A percentile compares a stretch with the other conserved stretches of the same genome.
Evolutionary conservation across 1,140 invertebrate genomes (phyloP).

Genomic region (Manduca sexta): DNA sequence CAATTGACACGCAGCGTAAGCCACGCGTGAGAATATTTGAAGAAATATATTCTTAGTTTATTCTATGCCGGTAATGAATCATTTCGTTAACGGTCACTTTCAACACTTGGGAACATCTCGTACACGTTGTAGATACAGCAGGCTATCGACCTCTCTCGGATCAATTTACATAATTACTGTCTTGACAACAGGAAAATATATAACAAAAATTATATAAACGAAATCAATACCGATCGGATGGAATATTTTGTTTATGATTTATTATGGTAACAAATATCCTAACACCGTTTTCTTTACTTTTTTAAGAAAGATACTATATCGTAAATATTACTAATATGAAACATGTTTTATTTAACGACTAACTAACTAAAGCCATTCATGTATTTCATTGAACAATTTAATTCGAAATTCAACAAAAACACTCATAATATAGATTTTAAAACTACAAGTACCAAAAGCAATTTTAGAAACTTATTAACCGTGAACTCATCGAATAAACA

Average conservation of each 20-base stretch:
- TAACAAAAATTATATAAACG: slow-evolving; percentile 12
- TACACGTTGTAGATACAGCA: slow-evolving; percentile 29
- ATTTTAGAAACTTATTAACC: too few species aligned
- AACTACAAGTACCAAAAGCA: too few species aligned
- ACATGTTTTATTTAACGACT: too few species aligned
- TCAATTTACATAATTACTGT: slow-evolving; percentile 44
- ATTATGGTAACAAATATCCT: slow-evolving; percentile 5
- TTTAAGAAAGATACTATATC: too few species aligned
- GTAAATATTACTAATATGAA: too few species aligned
- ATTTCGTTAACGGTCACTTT: slow-evolving; percentile 61
- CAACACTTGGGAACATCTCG: slow-evolving; percentile 46
- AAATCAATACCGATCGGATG: slow-evolving; percentile 16
- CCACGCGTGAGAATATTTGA: slow-evolving; percentile 66
- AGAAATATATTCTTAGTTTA: slow-evolving; percentile 61
- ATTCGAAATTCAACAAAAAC: too few species aligned
- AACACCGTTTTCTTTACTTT: too few species aligned
- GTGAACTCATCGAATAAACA: too few species aligned
- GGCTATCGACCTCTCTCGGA: slow-evolving; percentile 34
- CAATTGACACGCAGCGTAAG: slow-evolving; percentile 49
- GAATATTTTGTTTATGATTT: slow-evolving; percentile 10
- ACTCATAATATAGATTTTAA: too few species aligned
- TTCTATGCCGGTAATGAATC: slow-evolving; percentile 64
- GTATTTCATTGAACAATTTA: too few species aligned
- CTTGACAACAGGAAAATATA: slow-evolving; percentile 23
- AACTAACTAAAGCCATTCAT: too few species aligned